Percentiles rank a stretch among this genome's conserved stretches.
Conservation (phyloP, 2,113 vertebrate species). For the Emydocephalus ijimae region DNA sequence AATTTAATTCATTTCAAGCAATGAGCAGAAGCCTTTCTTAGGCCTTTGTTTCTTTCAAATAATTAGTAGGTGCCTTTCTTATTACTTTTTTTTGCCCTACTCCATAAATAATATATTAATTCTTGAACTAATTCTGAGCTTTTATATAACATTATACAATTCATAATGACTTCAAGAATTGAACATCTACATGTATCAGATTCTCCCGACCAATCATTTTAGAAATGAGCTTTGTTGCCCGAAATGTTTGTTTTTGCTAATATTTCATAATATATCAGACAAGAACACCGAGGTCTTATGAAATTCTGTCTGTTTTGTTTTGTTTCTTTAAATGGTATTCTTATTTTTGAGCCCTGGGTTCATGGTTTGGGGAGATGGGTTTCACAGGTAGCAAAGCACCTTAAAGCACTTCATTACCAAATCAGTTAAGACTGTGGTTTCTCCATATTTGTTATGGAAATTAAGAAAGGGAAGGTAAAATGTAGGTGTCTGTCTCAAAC, state of each 20-base stretch:
- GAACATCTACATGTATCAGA: not conserved
- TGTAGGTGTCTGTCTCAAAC: fast-evolving
- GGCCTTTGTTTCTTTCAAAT: not conserved
- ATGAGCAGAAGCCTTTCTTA: not conserved
- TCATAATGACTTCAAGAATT: not conserved
- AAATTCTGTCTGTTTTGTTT: not conserved
- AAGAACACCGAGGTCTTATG: not conserved
- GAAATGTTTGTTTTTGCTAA: not conserved
- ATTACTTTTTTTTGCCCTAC: not conserved
- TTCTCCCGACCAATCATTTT: not conserved
- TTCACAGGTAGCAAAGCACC: not conserved
- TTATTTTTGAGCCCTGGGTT: not conserved
- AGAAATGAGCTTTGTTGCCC: not conserved
- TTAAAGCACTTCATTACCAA: not conserved
- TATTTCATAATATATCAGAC: not conserved
- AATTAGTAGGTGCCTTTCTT: not conserved
- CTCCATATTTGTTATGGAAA: conserved; percentile 39
- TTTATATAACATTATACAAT: not conserved
- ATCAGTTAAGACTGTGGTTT: conserved; percentile 4
- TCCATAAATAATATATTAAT: not conserved
- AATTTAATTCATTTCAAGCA: not conserved
- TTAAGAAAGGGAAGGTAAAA: conserved; percentile 12
- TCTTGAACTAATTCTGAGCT: not conserved
- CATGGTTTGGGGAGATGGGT: not conserved
- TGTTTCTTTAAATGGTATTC: not conserved